phyloP scores from a whole-genome alignment of 2,888 invertebrate genomes.

The Sphaerophoria rueppellii region DNA sequence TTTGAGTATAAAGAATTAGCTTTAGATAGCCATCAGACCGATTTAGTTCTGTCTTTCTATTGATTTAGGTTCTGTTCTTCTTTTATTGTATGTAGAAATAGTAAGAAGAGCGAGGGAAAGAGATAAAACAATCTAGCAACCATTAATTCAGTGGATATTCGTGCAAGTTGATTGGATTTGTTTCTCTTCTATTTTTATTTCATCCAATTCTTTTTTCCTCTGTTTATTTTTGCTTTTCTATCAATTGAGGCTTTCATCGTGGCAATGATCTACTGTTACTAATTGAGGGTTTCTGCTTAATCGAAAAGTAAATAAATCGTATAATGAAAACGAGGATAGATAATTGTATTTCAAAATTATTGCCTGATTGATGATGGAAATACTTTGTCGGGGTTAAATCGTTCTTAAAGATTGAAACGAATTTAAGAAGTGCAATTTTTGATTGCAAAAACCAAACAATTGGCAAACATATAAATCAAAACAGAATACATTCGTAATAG shows the following conservation, averaged over 20 bases:
- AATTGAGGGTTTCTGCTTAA: constrained; percentile 8
- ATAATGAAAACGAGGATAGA: constrained; percentile 1
- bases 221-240: constrained; percentile 25
- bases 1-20: constrained; percentile 50
- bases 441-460: too few species aligned
- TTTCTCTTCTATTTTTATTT: constrained; percentile 27
- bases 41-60: constrained; percentile 47
- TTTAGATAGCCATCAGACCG: constrained; percentile 50
- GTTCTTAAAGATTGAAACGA: not conserved
- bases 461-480: too few species aligned
- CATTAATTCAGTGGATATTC: constrained; percentile 51
- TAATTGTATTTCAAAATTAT: not conserved
- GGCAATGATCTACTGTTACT: constrained; percentile 38
- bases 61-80: constrained; percentile 37
- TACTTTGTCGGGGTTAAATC: not conserved
- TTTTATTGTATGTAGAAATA: not conserved
- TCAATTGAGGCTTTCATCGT: constrained; percentile 43
- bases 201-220: constrained; percentile 17
- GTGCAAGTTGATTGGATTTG: constrained; percentile 64
- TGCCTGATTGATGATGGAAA: not conserved
- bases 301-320: constrained; percentile 1
- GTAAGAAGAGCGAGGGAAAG: not conserved
- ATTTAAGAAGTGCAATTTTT: too few species aligned
- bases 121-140: not conserved
- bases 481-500: too few species aligned